A percentile compares a stretch with the other conserved stretches of the same genome.
Conservation (phyloP, 1,140 invertebrate species). For the Philopotamus ludificatus region DNA sequence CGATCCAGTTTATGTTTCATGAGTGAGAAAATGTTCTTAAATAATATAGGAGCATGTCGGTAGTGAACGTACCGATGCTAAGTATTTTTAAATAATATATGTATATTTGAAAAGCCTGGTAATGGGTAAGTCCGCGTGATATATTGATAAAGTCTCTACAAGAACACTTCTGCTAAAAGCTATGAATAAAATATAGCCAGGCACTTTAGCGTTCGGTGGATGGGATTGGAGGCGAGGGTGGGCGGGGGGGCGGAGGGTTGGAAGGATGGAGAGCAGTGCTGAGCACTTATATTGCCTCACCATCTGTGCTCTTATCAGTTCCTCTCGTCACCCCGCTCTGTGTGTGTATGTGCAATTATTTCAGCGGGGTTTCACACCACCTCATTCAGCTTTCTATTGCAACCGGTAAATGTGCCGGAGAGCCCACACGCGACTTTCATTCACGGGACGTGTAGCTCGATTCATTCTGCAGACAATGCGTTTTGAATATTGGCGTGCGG, state of each 20-base stretch:
- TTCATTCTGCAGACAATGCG: no score
- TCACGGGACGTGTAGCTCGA: no score
- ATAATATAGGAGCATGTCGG: no score
- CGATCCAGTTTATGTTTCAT: no score
- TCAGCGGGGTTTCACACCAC: no score
- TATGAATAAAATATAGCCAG: constrained; percentile 31
- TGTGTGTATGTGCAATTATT: no score
- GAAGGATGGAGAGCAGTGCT: neutral
- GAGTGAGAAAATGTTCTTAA: no score
- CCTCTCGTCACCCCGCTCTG: neutral
- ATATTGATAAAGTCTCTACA: constrained; percentile 31
- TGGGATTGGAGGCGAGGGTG: constrained; percentile 6
- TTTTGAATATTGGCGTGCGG: no score
- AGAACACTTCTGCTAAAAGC: constrained; percentile 32
- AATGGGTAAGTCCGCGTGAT: constrained; percentile 20
- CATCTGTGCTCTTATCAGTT: constrained; percentile 14
- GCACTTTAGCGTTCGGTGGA: constrained; percentile 29
- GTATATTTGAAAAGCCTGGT: constrained; percentile 5
- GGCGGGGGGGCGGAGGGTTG: neutral
- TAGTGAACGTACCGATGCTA: no score
- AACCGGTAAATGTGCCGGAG: no score
- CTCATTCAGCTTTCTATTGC: no score
- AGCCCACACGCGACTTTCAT: no score
- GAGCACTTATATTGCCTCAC: constrained; percentile 14
- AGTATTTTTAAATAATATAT: neutral